Base-by-base conservation (phyloP, 2,888 invertebrate genomes). In the Cepaea hortensis region DNA sequence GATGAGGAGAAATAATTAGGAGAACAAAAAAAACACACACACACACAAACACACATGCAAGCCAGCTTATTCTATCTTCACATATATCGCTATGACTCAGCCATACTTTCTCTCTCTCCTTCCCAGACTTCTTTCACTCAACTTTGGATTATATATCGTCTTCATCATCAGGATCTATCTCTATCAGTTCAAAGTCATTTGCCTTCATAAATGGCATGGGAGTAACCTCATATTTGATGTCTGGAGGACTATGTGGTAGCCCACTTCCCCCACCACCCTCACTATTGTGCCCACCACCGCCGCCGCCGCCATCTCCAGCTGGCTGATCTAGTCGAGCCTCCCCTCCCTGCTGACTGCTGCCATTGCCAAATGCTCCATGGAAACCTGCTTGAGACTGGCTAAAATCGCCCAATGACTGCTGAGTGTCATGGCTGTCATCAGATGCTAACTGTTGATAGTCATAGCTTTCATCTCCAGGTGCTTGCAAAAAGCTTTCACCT, bases 141-240 rank as follows among this genome's bases (percentile, higher is more conserved):
- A 55, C 3, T 35, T 35, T 35, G 35, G 35, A 3, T 61, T 77
- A 77, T n/a, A 77, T 77, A 55, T 77, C 77, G 72, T 87, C 87
- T 79, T 87, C 87, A 35, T 87, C 87, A 81, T 87, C 87, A 70
- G 87, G 87, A 75, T 87, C 87, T 55, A 87, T 87, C 73, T 87
- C 87, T 62, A 87, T 87, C 20, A 87, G 61, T 35, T 87, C 87
- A 84, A 87, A 87, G n/a, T 87, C 87, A 84, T 84, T 79, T 15
- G 87, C 23, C 80, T 84, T 84, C 80, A 87, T 87, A 73, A 87
- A 87, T 35, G 84, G 84, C 76, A 83, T 61, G 11, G 87, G 87
- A 1, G 87, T 87, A 15, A 84, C 84, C 62, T 87, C 87, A 11
- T 77, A 76, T 70, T 87, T 87, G 46, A 87, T 87, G 35, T 87